Evolutionary conservation across 2,888 invertebrate genomes (phyloP).

Genomic region (Pyrrhosoma nymphula): DNA sequence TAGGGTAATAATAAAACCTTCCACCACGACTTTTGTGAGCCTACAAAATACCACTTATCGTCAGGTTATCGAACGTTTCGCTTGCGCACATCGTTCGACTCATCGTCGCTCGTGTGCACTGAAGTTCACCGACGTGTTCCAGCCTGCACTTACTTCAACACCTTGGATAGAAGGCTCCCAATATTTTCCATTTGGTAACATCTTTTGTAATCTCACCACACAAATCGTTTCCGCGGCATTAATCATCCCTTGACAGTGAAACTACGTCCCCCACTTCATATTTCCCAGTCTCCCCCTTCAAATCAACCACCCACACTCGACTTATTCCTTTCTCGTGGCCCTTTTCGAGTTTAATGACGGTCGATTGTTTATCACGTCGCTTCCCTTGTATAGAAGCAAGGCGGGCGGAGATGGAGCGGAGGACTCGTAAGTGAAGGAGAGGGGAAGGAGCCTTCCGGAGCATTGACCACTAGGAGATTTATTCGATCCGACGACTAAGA

Average conservation of each 20-base stretch:
- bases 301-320: background rate
- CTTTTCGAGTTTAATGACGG: background rate
- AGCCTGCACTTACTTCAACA: too few relatives aligned
- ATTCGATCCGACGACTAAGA: background rate
- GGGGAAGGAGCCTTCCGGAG: background rate
- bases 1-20: too few relatives aligned
- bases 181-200: background rate
- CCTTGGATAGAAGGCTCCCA: too few relatives aligned
- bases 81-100: too few relatives aligned
- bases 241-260: background rate
- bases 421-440: background rate
- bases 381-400: background rate
- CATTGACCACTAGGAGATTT: background rate
- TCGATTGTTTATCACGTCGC: background rate
- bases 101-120: too few relatives aligned
- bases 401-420: background rate
- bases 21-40: too few relatives aligned
- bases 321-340: background rate
- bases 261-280: background rate
- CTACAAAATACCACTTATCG: too few relatives aligned
- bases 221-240: background rate
- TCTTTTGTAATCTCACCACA: background rate
- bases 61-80: too few relatives aligned
- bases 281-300: background rate
- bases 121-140: too few relatives aligned